A percentile compares a stretch with the other conserved stretches of the same genome.
Conservation (phyloP, 2,888 invertebrate genomes). For the Chirona hameri region DNA sequence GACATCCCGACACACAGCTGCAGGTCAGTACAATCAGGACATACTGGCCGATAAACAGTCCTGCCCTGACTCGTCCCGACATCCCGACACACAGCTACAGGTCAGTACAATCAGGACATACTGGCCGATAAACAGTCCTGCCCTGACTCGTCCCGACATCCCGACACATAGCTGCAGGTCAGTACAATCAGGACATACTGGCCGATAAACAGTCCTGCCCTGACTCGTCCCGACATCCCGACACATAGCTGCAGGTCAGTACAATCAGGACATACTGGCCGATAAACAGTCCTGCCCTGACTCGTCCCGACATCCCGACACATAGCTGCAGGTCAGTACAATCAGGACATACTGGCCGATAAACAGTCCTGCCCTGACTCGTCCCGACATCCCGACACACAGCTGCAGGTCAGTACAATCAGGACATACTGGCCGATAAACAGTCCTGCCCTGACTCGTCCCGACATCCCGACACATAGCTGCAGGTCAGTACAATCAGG, state of each 20-base stretch:
- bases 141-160: slow-evolving; percentile 41
- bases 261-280: too few relatives aligned
- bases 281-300: too few relatives aligned
- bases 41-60: too few relatives aligned
- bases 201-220: too few relatives aligned
- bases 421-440: too few relatives aligned
- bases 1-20: slow-evolving; percentile 57
- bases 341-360: too few relatives aligned
- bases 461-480: slow-evolving; percentile 57
- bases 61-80: too few relatives aligned
- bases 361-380: too few relatives aligned
- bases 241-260: slow-evolving; percentile 53
- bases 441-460: too few relatives aligned
- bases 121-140: too few relatives aligned
- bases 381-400: slow-evolving; percentile 54
- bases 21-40: slow-evolving; percentile 41
- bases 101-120: slow-evolving; percentile 40
- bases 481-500: slow-evolving; percentile 42
- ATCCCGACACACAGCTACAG: slow-evolving; percentile 56
- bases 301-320: slow-evolving; percentile 49
- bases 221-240: slow-evolving; percentile 47
- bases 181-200: slow-evolving; percentile 35
- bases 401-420: slow-evolving; percentile 47
- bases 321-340: slow-evolving; percentile 51
- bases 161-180: slow-evolving; percentile 55